Base-by-base conservation (phyloP, 2,888 invertebrate genomes). In the Drosophila macrothrix region DNA sequence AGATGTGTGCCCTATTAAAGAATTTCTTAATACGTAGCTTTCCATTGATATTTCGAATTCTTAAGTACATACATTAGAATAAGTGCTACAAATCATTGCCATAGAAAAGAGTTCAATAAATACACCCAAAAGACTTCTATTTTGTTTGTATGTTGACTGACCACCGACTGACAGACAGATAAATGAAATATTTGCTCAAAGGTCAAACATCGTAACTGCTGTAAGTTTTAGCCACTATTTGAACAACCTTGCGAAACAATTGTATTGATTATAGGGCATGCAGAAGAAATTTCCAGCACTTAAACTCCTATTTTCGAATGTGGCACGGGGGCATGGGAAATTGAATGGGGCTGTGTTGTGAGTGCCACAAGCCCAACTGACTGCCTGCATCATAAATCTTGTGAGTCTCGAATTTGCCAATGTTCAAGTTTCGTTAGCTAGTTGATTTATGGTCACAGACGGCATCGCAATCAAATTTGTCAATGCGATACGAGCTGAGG, bases 391-490 rank as follows among this genome's bases (percentile, higher is more conserved):
- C 81, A 88, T 89, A 89, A 88, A 89, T 89, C 87, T 78, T 84
- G n/a, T 55, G 63, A 67, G 59, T 63, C 35, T 49, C 62, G 54
- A 77, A 74, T 70, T 69, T 66, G 76, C 73, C 80, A 69, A 50
- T 55, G 56, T 73, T 52, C 50, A 54, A 61, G 43, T 64, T 68
- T 53, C 37, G 43, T 60, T 60, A 37, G 65, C 50, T 75, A 14
- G 9, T 56, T 85, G 85, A 85, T 86, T 85, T 82, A 88, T 88
- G 73, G 50, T 65, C 76, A 33, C 6, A 25, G 56, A 37, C 52
- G 49, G 55, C 49, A 55, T 75, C 67, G 56, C 73, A 88, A 85
- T 85, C 82, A 88, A 86, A 86, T 86, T 86, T 88, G 85, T 85
- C 86, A 85, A 76, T 71, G 62, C 68, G 54, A 62, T 75, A 22